Conservation (phyloP, 2,888 invertebrate genomes). For the Cataglyphis livida region DNA sequence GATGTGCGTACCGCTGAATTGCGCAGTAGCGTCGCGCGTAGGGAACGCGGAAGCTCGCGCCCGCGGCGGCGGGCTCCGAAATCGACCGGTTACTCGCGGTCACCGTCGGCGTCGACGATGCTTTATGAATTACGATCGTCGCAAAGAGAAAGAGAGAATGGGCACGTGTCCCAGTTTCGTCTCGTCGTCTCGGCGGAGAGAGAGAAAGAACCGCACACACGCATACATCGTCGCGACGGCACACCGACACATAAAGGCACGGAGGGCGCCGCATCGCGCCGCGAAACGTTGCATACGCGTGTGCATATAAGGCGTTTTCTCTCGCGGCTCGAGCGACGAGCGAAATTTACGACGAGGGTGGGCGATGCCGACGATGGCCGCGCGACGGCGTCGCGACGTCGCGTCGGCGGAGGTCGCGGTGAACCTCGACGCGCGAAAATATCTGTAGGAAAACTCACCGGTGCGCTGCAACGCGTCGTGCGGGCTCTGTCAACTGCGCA, state of each 20-base stretch:
- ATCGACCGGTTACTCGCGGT: constrained; percentile 61
- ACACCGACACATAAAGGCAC: background rate
- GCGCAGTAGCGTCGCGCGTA: constrained; percentile 71
- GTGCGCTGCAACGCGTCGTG: constrained; percentile 81
- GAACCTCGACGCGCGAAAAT: constrained; percentile 41
- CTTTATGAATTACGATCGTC: constrained; percentile 33
- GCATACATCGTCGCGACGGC: background rate
- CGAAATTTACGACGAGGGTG: background rate
- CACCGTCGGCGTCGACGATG: constrained; percentile 24
- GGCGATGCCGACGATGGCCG: background rate
- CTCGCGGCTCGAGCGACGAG: background rate
- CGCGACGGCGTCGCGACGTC: constrained; percentile 22
- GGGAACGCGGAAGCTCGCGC: constrained; percentile 53
- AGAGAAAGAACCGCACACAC: background rate
- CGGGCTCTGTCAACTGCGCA: constrained; percentile 83
- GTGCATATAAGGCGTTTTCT: constrained; percentile 49
- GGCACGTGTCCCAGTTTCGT: background rate
- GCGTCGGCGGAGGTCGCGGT: background rate
- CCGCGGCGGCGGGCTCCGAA: constrained; percentile 34
- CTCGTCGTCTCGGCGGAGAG: background rate
- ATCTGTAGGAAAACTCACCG: constrained; percentile 79
- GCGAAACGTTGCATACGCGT: constrained; percentile 25
- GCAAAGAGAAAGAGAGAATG: background rate
- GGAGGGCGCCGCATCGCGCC: constrained; percentile 5
- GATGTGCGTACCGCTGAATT: constrained; percentile 54